Base-by-base conservation (phyloP, 2,888 invertebrate genomes). In the Ormyrus pomaceus region DNA sequence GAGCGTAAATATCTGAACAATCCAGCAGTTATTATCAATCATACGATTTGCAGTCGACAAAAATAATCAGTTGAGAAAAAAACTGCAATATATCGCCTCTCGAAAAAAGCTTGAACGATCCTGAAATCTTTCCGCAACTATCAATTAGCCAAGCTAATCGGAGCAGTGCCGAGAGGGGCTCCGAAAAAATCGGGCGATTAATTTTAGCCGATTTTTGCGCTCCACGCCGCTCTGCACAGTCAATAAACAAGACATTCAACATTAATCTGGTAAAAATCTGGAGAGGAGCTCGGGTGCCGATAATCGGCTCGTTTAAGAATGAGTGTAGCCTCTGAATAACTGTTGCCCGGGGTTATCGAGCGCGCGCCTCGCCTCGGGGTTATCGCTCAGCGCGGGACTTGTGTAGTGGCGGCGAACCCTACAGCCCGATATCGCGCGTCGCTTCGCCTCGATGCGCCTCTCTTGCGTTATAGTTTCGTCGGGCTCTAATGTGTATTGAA, bases 371-470 rank as follows among this genome's bases (percentile, higher is more conserved):
- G 46, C 19, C n/a, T 53, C 46, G 46, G 2, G 11, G 11, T 58
- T 45, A 34, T 34, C 34, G 34, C 34, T 34, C 34, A 50, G 11
- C 62, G 58, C 62, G 62, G 61, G 46, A n/a, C 19, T 6, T 61
- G 50, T 48, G 77, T 70, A 77, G 62, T 48, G 76, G 34, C 69
- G 56, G 48, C 85, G 87, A 87, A 86, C 86, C 86, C 84, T 87
- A 83, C 84, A 84, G 85, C 83, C 79, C 50, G 85, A 86, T 87
- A 87, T 84, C 86, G 84, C 86, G 87, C 87, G 82, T 87, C 87
- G 88, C 86, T 87, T 87, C 87, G 86, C 88, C 84, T 87, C 87
- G 87, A 87, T 88, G 85, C 87, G 88, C 87, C 85, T 88, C 86
- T 86, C 84, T 87, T 87, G 84, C 82, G 84, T 82, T 75, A 84